A percentile compares a stretch with the other conserved stretches of the same genome.
Conservation (phyloP, 1,140 invertebrate species). For the Dreissena rostriformis region DNA sequence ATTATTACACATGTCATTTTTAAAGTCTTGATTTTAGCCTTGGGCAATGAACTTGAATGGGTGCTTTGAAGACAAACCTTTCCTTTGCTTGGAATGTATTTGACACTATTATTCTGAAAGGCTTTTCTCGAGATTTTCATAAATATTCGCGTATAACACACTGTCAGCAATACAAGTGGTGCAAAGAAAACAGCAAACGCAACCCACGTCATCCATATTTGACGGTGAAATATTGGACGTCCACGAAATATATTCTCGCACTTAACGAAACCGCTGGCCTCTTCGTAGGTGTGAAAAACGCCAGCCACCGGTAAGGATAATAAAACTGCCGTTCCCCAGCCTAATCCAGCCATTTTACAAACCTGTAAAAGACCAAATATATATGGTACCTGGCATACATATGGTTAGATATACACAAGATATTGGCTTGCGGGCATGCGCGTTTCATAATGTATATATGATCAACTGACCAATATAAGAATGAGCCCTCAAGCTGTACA, state of each 20-base stretch:
- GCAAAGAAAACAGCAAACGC: conserved; percentile 75
- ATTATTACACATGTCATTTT: conserved; percentile 81
- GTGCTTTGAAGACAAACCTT: conserved; percentile 77
- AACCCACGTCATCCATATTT: conserved; percentile 77
- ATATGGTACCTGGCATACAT: neutral
- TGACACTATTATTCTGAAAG: conserved; percentile 57
- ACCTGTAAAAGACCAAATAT: conserved; percentile 66
- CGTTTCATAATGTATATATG: no score
- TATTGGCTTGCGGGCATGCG: no score
- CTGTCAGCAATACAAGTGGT: conserved; percentile 73
- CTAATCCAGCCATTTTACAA: conserved; percentile 72
- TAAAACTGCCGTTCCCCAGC: conserved; percentile 73
- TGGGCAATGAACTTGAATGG: conserved; percentile 74
- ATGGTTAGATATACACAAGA: neutral
- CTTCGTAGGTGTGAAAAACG: conserved; percentile 70
- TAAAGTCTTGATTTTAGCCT: conserved; percentile 81
- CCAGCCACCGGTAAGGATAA: conserved; percentile 75
- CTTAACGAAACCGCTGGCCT: conserved; percentile 50
- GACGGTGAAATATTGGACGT: conserved; percentile 68
- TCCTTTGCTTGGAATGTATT: conserved; percentile 42
- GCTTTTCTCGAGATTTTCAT: conserved; percentile 77
- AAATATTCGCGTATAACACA: conserved; percentile 78
- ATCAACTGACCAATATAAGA: no score
- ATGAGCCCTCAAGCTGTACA: no score
- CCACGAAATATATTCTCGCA: conserved; percentile 77